Conservation (phyloP, 2,888 invertebrate genomes). For the Drosophila birchii region DNA sequence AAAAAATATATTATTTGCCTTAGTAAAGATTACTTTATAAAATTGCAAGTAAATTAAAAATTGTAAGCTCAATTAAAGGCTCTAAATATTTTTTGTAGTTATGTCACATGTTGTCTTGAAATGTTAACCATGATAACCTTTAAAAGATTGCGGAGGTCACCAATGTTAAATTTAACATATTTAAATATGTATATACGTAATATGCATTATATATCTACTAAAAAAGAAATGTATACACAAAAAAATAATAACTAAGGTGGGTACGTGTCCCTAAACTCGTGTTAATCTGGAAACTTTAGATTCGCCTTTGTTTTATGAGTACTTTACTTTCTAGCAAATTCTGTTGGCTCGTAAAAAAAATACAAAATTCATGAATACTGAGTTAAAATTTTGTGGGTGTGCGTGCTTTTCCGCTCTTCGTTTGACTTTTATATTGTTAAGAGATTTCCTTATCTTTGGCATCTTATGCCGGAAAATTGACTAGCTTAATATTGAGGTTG, state of each 20-base stretch:
- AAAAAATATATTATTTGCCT: neutral
- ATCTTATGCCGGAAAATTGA: neutral
- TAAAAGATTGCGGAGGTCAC: conserved; percentile 4
- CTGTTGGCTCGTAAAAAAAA: conserved; percentile 62
- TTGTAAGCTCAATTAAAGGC: neutral
- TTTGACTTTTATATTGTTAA: neutral
- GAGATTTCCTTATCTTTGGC: neutral
- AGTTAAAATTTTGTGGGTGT: conserved; percentile 2
- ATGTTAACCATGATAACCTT: neutral
- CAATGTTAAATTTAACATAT: too few species aligned
- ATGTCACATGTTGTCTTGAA: conserved; percentile 1
- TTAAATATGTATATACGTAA: too few species aligned
- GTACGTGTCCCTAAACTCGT: conserved; percentile 7
- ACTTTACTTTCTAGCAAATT: conserved; percentile 53
- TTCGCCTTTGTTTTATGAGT: conserved; percentile 69
- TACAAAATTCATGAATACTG: conserved; percentile 66
- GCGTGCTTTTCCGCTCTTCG: neutral
- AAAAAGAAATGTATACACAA: conserved; percentile 12
- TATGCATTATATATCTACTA: conserved; percentile 6
- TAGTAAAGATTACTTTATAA: neutral
- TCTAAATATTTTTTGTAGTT: neutral
- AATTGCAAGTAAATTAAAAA: neutral
- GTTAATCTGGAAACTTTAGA: conserved; percentile 1
- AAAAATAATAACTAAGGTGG: conserved; percentile 31
- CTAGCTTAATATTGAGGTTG: neutral